These are phyloP conservation scores for Sycobia sp. DNA, from an alignment of 1,140 invertebrate species.

Conservation along the genomic window DNA sequence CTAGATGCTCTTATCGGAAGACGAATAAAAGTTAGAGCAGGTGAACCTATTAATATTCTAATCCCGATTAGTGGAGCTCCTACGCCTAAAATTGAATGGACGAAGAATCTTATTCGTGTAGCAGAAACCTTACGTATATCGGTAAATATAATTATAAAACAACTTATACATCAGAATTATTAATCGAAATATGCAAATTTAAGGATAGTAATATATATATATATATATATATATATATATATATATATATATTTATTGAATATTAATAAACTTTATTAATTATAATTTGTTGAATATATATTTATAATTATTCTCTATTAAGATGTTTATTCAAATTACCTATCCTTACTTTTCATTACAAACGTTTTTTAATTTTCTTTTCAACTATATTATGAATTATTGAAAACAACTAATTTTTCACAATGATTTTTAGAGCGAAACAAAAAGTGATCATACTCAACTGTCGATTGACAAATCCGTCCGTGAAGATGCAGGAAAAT, in stretches of 20 bases:
- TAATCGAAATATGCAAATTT: too few relatives aligned
- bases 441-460: conserved; percentile 82
- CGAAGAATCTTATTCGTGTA: conserved; percentile 75
- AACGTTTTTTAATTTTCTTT: too few relatives aligned
- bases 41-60: conserved; percentile 93
- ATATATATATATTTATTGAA: too few relatives aligned
- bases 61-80: conserved; percentile 95
- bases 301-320: conserved; percentile 18
- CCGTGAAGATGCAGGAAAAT: conserved; percentile 89
- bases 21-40: conserved; percentile 94
- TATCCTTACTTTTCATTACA: too few relatives aligned
- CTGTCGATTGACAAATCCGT: conserved; percentile 87
- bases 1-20: conserved; percentile 89
- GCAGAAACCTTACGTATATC: conserved; percentile 75
- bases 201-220: too few relatives aligned
- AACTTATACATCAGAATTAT: too few relatives aligned
- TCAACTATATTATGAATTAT: too few relatives aligned
- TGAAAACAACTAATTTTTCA: too few relatives aligned
- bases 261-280: neutral
- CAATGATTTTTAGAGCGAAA: conserved; percentile 67
- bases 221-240: too few relatives aligned
- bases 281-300: conserved; percentile 10
- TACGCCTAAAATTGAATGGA: conserved; percentile 90
- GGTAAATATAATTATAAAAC: too few relatives aligned
- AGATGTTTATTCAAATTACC: too few relatives aligned